phyloP scores from a whole-genome alignment of 1,140 invertebrate genomes.

The Drosophila simulans region DNA sequence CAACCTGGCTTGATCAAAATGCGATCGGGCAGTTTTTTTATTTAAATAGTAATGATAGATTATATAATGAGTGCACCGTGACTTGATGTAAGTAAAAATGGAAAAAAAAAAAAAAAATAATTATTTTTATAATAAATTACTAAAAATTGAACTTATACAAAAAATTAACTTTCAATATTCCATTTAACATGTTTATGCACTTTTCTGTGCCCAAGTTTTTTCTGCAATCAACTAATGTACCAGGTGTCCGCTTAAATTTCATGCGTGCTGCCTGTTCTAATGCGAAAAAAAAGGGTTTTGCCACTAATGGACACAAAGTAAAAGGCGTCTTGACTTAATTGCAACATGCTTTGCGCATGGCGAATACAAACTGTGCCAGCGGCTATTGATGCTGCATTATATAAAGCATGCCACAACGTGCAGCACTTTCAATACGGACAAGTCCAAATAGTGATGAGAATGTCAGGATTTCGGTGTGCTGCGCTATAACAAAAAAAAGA shows the following conservation, averaged over 20 bases:
- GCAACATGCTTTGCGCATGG: slow-evolving; percentile 32
- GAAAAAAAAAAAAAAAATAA: too few relatives aligned
- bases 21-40: not conserved
- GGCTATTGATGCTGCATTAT: slow-evolving; percentile 32
- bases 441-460: slow-evolving; percentile 15
- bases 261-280: not conserved
- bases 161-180: too few relatives aligned
- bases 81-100: too few relatives aligned
- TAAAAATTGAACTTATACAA: too few relatives aligned
- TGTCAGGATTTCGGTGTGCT: not conserved
- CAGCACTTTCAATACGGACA: slow-evolving; percentile 15
- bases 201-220: too few relatives aligned
- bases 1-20: not conserved
- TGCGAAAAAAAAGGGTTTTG: not conserved
- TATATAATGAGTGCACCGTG: too few relatives aligned
- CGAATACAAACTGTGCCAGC: slow-evolving; percentile 23
- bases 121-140: too few relatives aligned
- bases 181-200: too few relatives aligned
- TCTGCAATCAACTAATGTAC: not conserved
- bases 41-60: too few relatives aligned
- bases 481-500: not conserved
- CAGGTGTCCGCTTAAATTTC: not conserved
- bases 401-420: slow-evolving; percentile 12
- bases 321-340: slow-evolving; percentile 10
- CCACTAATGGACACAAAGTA: not conserved